These are phyloP conservation scores for Scaptomyza flava DNA, from an alignment of 2,888 invertebrate genomes.

Conservation along the genomic window DNA sequence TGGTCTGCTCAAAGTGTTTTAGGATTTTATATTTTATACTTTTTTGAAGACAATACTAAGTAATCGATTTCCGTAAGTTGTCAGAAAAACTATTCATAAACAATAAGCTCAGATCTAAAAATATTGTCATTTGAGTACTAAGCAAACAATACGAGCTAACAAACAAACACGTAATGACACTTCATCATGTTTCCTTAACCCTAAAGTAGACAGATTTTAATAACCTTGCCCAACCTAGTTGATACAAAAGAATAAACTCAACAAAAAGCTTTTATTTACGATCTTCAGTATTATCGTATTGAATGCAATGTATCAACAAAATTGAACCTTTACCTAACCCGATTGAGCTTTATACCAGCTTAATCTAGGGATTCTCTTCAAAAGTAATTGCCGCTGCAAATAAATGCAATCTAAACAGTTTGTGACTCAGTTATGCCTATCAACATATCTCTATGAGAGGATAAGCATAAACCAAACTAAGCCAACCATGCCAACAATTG, in stretches of 20 bases:
- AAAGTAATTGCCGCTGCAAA: slow-evolving; percentile 40
- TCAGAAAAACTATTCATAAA: no score
- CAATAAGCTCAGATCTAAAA: no score
- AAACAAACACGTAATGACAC: no score
- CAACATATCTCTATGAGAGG: slow-evolving; percentile 4
- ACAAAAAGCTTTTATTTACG: neutral
- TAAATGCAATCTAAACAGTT: slow-evolving; percentile 28
- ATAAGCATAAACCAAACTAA: slow-evolving; percentile 26
- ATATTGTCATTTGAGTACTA: no score
- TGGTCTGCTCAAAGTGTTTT: no score
- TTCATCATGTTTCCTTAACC: neutral
- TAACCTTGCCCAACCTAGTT: neutral
- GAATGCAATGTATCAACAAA: neutral
- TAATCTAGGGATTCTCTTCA: slow-evolving; percentile 17
- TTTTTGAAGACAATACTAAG: no score
- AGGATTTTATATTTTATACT: no score
- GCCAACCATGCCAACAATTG: slow-evolving; percentile 50
- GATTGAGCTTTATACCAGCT: slow-evolving; percentile 36
- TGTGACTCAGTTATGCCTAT: slow-evolving; percentile 20
- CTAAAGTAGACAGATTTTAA: neutral
- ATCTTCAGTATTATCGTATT: neutral
- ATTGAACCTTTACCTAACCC: slow-evolving; percentile 55
- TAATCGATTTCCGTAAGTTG: no score
- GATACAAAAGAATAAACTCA: neutral
- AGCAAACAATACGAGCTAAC: no score